A percentile compares a stretch with the other conserved stretches of the same genome.
Evolutionary conservation across 2,888 invertebrate species (phyloP).

Genomic region (Zelleria hepariella): DNA sequence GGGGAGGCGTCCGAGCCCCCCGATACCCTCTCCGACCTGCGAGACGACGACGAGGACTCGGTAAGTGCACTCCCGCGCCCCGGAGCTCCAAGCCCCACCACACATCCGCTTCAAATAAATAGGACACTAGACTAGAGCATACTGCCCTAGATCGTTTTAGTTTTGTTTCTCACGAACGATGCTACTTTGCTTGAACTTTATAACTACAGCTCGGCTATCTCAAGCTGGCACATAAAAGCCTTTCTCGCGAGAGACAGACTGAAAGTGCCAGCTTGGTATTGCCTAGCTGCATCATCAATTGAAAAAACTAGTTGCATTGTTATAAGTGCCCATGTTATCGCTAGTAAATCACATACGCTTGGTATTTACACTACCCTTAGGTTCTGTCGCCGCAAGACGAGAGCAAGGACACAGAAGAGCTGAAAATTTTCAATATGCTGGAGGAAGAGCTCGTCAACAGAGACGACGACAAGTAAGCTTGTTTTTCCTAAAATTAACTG

Average conservation of each 20-base stretch:
- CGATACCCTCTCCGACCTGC: constrained; percentile 63
- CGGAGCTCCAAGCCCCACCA: not conserved
- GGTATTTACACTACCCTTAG: constrained; percentile 51
- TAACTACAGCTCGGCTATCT: no score
- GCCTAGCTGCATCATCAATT: not conserved
- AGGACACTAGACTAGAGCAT: constrained; percentile 51
- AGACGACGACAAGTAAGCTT: constrained; percentile 83
- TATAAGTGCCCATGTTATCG: not conserved
- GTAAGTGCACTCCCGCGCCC: constrained; percentile 69
- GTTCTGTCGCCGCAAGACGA: constrained; percentile 63
- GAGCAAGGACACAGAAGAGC: constrained; percentile 76
- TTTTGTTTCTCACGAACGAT: constrained; percentile 1
- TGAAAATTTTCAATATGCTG: constrained; percentile 80
- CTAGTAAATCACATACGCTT: constrained; percentile 27
- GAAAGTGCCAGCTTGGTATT: no score
- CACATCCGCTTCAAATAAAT: constrained; percentile 26
- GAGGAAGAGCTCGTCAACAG: constrained; percentile 87
- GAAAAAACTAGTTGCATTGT: not conserved
- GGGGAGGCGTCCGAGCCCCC: constrained; percentile 41
- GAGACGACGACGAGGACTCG: constrained; percentile 76
- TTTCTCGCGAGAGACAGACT: no score
- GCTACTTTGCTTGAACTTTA: not conserved
- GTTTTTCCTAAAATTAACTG: not conserved
- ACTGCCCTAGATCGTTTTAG: constrained; percentile 14
- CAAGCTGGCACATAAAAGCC: no score